A percentile compares a stretch with the other conserved stretches of the same genome.
Evolutionary conservation across 2,888 invertebrate genomes (phyloP).

Genomic region (Halocaridina rubra): DNA sequence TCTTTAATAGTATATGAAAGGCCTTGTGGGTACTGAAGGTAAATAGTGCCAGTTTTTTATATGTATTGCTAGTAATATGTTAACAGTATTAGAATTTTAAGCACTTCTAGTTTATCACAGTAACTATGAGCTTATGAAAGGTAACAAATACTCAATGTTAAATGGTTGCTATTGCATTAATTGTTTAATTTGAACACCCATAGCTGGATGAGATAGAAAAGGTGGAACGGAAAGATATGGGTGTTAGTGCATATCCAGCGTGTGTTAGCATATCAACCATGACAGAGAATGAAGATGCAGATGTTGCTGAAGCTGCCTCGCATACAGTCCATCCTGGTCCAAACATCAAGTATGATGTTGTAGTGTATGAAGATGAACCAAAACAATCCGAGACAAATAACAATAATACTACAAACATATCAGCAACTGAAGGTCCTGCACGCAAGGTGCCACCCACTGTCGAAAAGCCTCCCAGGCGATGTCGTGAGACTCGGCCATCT

Average conservation of each 20-base stretch:
- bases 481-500: slow-evolving; percentile 15
- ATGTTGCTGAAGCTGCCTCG: slow-evolving; percentile 36
- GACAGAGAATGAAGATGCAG: slow-evolving; percentile 22
- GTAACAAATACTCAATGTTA: too few relatives aligned
- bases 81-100: too few relatives aligned
- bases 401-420: background rate
- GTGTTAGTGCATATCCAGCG: slow-evolving; percentile 19
- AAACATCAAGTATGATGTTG: slow-evolving; percentile 61
- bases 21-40: too few relatives aligned
- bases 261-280: background rate
- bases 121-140: too few relatives aligned
- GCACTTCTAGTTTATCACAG: too few relatives aligned
- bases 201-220: slow-evolving; percentile 22
- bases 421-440: background rate
- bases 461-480: slow-evolving; percentile 55
- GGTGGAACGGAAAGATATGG: slow-evolving; percentile 19
- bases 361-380: slow-evolving; percentile 48
- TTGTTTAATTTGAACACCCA: too few relatives aligned
- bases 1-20: too few relatives aligned
- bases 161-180: too few relatives aligned
- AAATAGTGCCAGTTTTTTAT: too few relatives aligned
- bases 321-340: slow-evolving; percentile 59
- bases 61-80: too few relatives aligned
- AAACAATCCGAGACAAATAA: background rate
- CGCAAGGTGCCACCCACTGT: slow-evolving; percentile 15